phyloP scores from a whole-genome alignment of 2,888 invertebrate species.

The Drosophila rellima region DNA sequence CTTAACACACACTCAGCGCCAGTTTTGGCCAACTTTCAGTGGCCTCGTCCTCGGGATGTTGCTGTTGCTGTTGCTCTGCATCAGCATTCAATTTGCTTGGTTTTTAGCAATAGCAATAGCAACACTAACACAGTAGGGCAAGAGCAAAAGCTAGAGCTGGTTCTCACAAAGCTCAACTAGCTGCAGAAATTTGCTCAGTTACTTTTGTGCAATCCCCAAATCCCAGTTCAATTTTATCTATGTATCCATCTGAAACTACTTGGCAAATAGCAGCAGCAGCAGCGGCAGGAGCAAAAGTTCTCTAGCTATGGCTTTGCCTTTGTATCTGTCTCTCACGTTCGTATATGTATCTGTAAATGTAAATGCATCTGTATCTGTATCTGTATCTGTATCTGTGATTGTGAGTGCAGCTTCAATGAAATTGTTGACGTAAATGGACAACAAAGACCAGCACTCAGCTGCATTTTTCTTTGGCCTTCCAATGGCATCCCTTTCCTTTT shows the following conservation, averaged over 20 bases:
- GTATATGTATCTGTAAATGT: slow-evolving; percentile 14
- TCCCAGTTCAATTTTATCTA: slow-evolving; percentile 82
- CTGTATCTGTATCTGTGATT: slow-evolving; percentile 19
- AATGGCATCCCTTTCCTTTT: slow-evolving; percentile 20
- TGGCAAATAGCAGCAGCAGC: slow-evolving; percentile 64
- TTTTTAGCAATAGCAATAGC: slow-evolving; percentile 41
- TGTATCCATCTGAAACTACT: slow-evolving; percentile 79
- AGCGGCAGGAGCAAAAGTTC: slow-evolving; percentile 13
- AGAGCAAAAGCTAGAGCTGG: slow-evolving; percentile 17
- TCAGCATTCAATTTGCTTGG: slow-evolving; percentile 74
- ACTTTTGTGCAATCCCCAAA: slow-evolving; percentile 80
- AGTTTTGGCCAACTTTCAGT: slow-evolving; percentile 37
- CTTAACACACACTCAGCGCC: slow-evolving; percentile 43
- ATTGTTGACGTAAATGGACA: slow-evolving; percentile 79
- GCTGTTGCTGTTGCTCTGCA: slow-evolving; percentile 31
- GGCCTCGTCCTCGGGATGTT: slow-evolving; percentile 22
- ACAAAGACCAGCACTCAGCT: slow-evolving; percentile 75
- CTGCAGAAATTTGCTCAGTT: slow-evolving; percentile 82
- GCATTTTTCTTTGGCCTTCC: slow-evolving; percentile 50
- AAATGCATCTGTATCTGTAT: slow-evolving; percentile 5
- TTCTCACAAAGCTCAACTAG: slow-evolving; percentile 65
- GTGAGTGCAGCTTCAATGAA: slow-evolving; percentile 63
- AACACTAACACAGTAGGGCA: slow-evolving; percentile 15
- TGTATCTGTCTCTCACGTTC: slow-evolving; percentile 13
- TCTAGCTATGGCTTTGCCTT: slow-evolving; percentile 6